Evolutionary conservation across 2,888 invertebrate species (phyloP).

Genomic region (Lacanobia wlatinum): DNA sequence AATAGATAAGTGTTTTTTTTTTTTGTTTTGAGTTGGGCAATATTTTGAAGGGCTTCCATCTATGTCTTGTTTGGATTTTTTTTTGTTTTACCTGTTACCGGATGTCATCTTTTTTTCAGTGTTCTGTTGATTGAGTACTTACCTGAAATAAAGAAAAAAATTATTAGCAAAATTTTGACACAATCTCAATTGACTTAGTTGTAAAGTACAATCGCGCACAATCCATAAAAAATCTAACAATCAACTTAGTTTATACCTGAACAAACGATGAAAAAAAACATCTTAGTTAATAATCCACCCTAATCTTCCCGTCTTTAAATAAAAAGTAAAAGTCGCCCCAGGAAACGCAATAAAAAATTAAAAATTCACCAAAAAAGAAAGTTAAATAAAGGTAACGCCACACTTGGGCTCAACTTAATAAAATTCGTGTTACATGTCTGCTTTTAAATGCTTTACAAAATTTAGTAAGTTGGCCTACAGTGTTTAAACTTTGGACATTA

Average conservation of each 20-base stretch:
- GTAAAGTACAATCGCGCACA: conserved; percentile 6
- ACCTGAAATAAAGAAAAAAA: conserved; percentile 65
- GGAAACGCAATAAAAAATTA: conserved; percentile 59
- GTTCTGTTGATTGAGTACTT: conserved; percentile 47
- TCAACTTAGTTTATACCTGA: not conserved
- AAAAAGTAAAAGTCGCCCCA: conserved; percentile 49
- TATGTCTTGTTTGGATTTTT: not conserved
- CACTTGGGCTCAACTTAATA: conserved; percentile 64
- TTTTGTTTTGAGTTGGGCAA: not conserved
- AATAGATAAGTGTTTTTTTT: conserved; percentile 14
- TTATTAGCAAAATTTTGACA: not conserved
- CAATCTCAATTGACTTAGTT: not conserved
- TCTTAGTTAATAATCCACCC: conserved; percentile 25
- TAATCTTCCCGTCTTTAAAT: conserved; percentile 48
- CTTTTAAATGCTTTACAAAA: conserved; percentile 67
- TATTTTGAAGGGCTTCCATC: not conserved
- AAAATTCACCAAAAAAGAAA: conserved; percentile 52
- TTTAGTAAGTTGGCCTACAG: conserved; percentile 63
- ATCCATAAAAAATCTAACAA: not conserved
- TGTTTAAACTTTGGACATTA: conserved; percentile 71
- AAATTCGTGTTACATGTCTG: conserved; percentile 66
- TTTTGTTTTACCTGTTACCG: conserved; percentile 25
- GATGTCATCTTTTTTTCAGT: not conserved
- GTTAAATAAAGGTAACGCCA: conserved; percentile 59
- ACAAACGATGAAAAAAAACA: conserved; percentile 16